Evolutionary conservation across 2,888 invertebrate genomes (phyloP), one percentile per base, ranked within the genome.

Genomic region (Eledona agricola): DNA sequence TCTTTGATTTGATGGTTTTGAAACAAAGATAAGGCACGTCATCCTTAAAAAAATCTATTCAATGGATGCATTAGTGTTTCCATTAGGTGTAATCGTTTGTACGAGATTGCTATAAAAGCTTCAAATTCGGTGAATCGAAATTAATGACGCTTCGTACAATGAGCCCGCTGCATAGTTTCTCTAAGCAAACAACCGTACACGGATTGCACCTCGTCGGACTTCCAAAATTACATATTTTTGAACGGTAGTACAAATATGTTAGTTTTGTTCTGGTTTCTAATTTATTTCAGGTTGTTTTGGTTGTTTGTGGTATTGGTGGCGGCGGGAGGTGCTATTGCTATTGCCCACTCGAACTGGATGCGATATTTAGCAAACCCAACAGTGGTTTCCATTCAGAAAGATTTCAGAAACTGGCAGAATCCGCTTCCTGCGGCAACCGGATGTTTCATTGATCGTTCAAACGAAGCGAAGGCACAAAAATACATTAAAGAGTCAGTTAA

Each of bases 321-420:
- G 0, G 69, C 75, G 1, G 76, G 76, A 68, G 79, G 78, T 0
- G 78, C 80, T 0, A 60, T 78, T 2, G 70, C 74, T 28, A 70
- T 84, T 0, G 80, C 80, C 0, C 63, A 78, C 3, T 80, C 81
- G 0, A 84, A 83, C 60, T 78, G 80, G 75, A 78, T 77, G 58
- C 70, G 84, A 1, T 86, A 80, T 72, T 77, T 75, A 28, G 82
- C 82, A 28, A 84, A 79, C 64, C 85, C 85, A 0, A 85, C 84
- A 0, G 85, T 86, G 2, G 82, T 85, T 4, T 82, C 84, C 0
- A 67, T 85, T 54, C 81, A 84, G 63, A 85, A 85, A 58, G 83
- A 85, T 72, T 85, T 79, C 69, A 70, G 84, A 28, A 79, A 80
- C 22, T 86, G 85, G 85, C 72, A 77, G 35, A 83, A 80, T 67